Conservation (phyloP, 2,888 invertebrate genomes). For the Drosophila parthenogenetica region DNA sequence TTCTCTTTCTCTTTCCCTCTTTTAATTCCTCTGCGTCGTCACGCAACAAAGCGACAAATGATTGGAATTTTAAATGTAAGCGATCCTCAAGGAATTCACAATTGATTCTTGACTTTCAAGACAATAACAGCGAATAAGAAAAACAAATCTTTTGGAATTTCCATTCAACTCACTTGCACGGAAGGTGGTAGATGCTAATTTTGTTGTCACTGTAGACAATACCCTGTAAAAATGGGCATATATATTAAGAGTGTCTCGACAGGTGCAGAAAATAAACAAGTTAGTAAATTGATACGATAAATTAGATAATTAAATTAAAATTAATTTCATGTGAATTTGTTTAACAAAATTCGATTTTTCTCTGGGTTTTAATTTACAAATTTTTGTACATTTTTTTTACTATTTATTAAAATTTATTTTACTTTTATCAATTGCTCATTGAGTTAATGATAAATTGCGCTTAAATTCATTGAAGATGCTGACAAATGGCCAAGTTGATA, state of each 20-base stretch:
- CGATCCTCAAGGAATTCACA: constrained; percentile 35
- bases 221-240: constrained; percentile 10
- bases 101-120: constrained; percentile 47
- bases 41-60: constrained; percentile 37
- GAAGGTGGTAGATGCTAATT: constrained; percentile 49
- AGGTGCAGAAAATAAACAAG: neutral
- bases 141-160: constrained; percentile 35
- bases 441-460: constrained; percentile 2
- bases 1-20: neutral
- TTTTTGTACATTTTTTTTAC: too few species aligned
- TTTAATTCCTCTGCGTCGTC: constrained; percentile 21
- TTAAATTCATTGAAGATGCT: constrained; percentile 41
- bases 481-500: constrained; percentile 37
- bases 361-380: too few species aligned
- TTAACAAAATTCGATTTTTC: too few species aligned
- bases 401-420: too few species aligned
- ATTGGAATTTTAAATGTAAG: constrained; percentile 45
- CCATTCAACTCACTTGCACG: constrained; percentile 36
- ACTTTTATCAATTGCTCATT: neutral
- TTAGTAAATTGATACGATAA: constrained; percentile 16
- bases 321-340: too few species aligned
- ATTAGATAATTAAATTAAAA: too few species aligned
- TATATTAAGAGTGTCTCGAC: neutral
- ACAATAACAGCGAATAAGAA: constrained; percentile 27
- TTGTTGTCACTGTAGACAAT: constrained; percentile 32